Evolutionary conservation across 2,888 invertebrate genomes (phyloP).

Genomic region (Pardosa pseudoannulata): DNA sequence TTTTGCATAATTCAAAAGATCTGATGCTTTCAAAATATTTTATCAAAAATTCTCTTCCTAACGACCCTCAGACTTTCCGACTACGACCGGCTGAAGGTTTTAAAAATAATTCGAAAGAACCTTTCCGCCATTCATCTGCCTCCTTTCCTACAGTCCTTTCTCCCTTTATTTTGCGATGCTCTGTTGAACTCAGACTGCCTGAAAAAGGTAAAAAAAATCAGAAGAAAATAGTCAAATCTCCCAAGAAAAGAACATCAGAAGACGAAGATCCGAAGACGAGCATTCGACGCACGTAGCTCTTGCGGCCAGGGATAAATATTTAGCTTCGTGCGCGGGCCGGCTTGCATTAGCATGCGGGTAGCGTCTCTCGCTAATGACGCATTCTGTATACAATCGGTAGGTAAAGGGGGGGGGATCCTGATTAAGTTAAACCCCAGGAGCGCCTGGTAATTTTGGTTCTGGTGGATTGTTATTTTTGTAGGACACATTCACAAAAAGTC

Average conservation of each 20-base stretch:
- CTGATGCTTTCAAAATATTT: too few relatives aligned
- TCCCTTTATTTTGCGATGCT: background rate
- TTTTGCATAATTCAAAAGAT: too few relatives aligned
- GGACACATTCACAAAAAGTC: conserved; percentile 6
- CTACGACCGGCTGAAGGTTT: background rate
- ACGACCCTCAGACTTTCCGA: too few relatives aligned
- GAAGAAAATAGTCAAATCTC: conserved; percentile 10
- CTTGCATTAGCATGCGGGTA: conserved; percentile 63
- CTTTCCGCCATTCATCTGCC: background rate
- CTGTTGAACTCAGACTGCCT: background rate
- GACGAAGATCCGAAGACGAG: background rate
- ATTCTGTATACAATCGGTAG: conserved; percentile 65
- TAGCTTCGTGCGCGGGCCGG: conserved; percentile 45
- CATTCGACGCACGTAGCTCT: conserved; percentile 57
- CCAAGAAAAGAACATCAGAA: background rate
- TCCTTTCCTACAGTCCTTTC: background rate
- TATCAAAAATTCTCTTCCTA: too few relatives aligned
- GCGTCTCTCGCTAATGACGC: conserved; percentile 63
- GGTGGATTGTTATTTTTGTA: background rate
- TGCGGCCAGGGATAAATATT: conserved; percentile 69
- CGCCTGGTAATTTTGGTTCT: background rate
- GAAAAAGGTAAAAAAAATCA: background rate
- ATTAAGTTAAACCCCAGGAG: conserved; percentile 67
- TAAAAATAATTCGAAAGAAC: background rate
- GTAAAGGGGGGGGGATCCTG: conserved; percentile 38